Percentiles rank a stretch among this genome's conserved stretches.
phyloP scores from a whole-genome alignment of 2,113 vertebrate genomes.

The Noturus placidus region DNA sequence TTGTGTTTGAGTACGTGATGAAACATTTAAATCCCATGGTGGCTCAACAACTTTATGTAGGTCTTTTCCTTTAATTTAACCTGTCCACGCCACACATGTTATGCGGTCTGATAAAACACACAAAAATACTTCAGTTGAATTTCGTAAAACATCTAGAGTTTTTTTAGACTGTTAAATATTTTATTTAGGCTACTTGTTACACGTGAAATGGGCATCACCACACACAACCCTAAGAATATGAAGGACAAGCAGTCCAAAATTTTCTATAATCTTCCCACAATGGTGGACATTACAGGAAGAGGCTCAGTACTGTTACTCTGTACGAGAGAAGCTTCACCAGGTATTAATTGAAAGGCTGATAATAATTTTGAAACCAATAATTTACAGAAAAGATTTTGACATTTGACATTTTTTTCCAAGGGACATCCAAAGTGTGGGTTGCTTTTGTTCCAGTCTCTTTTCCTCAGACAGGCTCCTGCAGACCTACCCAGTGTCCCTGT shows the following conservation, averaged over 20 bases:
- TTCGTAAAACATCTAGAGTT: background rate
- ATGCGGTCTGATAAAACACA: no score
- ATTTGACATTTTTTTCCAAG: background rate
- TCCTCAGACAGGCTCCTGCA: constrained; percentile 12
- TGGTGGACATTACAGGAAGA: background rate
- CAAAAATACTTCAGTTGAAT: background rate
- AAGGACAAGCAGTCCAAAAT: background rate
- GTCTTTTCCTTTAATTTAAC: background rate
- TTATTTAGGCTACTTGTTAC: background rate
- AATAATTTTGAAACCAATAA: background rate
- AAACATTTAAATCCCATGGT: background rate
- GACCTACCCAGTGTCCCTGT: background rate
- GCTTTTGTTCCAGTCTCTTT: constrained; percentile 1
- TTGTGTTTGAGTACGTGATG: background rate
- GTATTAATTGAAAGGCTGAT: background rate
- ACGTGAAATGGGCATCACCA: background rate
- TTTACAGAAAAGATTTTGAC: background rate
- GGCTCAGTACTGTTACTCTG: background rate
- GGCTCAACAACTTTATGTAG: background rate
- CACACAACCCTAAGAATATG: background rate
- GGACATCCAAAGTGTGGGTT: background rate
- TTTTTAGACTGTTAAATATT: background rate
- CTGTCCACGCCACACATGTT: background rate
- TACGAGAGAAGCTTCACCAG: background rate
- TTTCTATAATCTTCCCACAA: background rate